Evolutionary conservation across 2,888 invertebrate genomes (phyloP), one percentile per base, ranked within the genome.

Genomic region (Lampropteryx suffumata): DNA sequence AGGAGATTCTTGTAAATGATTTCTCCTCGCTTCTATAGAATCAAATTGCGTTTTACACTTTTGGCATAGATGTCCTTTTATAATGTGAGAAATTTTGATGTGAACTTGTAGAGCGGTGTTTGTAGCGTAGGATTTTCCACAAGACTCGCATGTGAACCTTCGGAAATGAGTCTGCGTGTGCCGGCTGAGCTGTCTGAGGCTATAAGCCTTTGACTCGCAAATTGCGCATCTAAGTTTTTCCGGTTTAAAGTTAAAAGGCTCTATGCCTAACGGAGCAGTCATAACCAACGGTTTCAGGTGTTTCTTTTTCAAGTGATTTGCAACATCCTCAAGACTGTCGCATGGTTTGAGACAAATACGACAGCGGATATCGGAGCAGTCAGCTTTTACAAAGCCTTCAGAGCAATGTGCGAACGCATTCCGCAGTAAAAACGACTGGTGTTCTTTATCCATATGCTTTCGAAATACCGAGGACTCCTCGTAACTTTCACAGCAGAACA

Each of bases 401-500:
- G 32, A 13, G 37, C 57, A 53, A 56, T 86, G 84, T 0, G 71
- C 66, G 63, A 87, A 86, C 0, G 85, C 85, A 68, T 76, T 76
- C 14, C 72, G 70, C 0, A 78, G 55, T 24, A 79, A 81, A 59
- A 86, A 85, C 0, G 67, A 73, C 43, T 64, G 63, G 45, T 89
- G 88, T 55, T 87, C 85, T 0, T 68, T 65, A 36, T 73, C 70
- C 86, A 88, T 86, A 50, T 89, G 89, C 10, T 64, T 62, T 53
- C 87, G 77, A 63, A 82, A 87, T 39, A 65, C 58, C 3, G 69
- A 47, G 1, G 84, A 77, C 29, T 82, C 79, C 30, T 79, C 75
- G 64, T 73, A 84, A 50, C 71, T 73, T 57, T 84, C 85, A 50
- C 75, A 75, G 72, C 89, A 89, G 71, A 82, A 88, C 26, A 87